These are phyloP conservation scores for Drosophila diplacantha DNA, from an alignment of 2,888 invertebrate species.

Conservation along the genomic window DNA sequence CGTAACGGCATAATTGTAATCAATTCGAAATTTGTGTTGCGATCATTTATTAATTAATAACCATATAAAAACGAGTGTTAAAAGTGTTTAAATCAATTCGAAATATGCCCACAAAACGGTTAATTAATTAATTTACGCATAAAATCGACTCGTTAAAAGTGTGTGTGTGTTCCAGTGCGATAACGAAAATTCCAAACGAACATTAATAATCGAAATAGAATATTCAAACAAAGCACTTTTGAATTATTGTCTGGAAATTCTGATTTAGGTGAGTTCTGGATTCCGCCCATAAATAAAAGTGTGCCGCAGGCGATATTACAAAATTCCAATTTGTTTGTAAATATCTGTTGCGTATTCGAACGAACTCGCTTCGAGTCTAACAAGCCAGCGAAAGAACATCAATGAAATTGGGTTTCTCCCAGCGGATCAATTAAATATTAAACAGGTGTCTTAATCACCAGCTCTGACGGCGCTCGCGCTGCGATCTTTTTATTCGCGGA, in stretches of 20 bases:
- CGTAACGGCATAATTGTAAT: conserved; percentile 23
- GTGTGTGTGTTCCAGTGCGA: conserved; percentile 11
- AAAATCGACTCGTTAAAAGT: conserved; percentile 17
- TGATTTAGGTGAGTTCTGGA: conserved; percentile 59
- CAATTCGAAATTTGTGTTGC: conserved; percentile 9
- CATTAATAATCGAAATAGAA: conserved; percentile 42
- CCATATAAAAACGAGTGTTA: conserved; percentile 8
- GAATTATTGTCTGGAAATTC: conserved; percentile 38
- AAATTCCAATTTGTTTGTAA: conserved; percentile 36
- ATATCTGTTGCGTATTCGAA: conserved; percentile 19
- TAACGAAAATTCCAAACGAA: conserved; percentile 55
- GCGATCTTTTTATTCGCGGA: conserved; percentile 11
- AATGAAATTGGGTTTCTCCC: conserved; percentile 37
- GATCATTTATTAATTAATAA: conserved; percentile 12
- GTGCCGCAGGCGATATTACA: conserved; percentile 22
- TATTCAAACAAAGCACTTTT: conserved; percentile 22
- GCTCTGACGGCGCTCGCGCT: background rate
- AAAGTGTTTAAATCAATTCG: conserved; percentile 27
- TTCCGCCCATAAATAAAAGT: conserved; percentile 54
- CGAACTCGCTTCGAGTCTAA: conserved; percentile 4
- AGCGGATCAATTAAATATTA: conserved; percentile 21
- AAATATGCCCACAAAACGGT: conserved; percentile 34
- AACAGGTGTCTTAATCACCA: conserved; percentile 33
- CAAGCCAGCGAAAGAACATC: conserved; percentile 23
- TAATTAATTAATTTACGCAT: conserved; percentile 26